phyloP scores from a whole-genome alignment of 1,140 invertebrate species.

The Apolygus lucorum region DNA sequence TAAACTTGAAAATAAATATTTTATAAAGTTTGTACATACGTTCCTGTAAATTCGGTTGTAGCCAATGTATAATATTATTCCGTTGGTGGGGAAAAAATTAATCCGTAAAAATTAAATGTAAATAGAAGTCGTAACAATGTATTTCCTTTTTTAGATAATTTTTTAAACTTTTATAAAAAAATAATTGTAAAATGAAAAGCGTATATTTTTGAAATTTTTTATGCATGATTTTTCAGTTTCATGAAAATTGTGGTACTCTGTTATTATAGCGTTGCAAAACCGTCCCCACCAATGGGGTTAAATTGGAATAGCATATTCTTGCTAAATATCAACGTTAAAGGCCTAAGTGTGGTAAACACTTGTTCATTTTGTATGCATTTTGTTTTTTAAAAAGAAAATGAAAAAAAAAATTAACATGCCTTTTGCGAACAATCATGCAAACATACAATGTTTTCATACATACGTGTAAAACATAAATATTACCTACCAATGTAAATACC shows the following conservation, averaged over 20 bases:
- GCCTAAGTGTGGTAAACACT: conserved; percentile 25
- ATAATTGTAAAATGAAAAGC: background rate
- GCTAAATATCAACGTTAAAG: conserved; percentile 15
- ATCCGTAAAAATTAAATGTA: background rate
- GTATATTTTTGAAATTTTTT: conserved; percentile 15
- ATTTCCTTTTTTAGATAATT: conserved; percentile 4
- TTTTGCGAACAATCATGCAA: conserved; percentile 18
- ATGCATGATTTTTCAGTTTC: background rate
- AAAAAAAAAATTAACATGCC: background rate
- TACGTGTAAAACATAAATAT: background rate
- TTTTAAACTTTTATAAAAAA: conserved; percentile 11
- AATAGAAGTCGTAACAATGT: background rate
- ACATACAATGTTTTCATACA: conserved; percentile 3
- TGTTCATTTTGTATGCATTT: conserved; percentile 13
- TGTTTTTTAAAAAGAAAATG: conserved; percentile 8
- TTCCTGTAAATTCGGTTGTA: conserved; percentile 12
- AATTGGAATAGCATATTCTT: background rate
- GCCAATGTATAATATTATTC: background rate
- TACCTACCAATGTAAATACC: background rate
- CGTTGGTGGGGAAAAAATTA: conserved; percentile 1
- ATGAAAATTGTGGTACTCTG: background rate
- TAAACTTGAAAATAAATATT: conserved; percentile 7
- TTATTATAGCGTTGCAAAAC: background rate
- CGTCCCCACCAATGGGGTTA: background rate
- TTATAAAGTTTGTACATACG: conserved; percentile 11